Base-by-base conservation (phyloP, 2,113 vertebrate species). In the Brienomyrus brachyistius region DNA sequence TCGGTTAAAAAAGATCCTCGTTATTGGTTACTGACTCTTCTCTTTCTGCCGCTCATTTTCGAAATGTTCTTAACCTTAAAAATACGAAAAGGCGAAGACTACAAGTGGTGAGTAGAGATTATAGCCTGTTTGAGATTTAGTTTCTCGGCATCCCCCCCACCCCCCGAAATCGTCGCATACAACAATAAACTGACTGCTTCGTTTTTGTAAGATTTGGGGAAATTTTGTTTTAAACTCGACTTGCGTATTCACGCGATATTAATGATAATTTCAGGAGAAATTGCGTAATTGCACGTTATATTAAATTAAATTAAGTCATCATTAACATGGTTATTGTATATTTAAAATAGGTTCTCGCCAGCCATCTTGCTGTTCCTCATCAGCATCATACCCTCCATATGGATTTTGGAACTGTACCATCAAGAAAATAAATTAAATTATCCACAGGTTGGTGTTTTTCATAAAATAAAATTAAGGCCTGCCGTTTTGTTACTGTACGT, bases 321-420 rank as follows among this genome's bases (percentile, higher is more conserved):
- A 59, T 56, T 87, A 90, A 95, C 11, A 23, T n/a, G 27, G 54
- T 62, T 4, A 40, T 23, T 62, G 52, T 88, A 23, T 19, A 56
- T 56, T 6, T 86, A 56, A 56, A 56, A 59, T 62, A 62, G 98
- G 97, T 97, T 98, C 95, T 99, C 98, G 62, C 98, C 98, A 90
- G 95, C 97, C 11, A 98, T 99, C 94, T 96, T 99, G 91, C 94
- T 98, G 35, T 99, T 99, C 91, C 96, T 99, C 90, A 96, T 97
- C 93, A 97, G 96, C 91, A 98, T 97, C 70, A 96, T 99, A 91
- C 98, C 98, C 54, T 97, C 97, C 86, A 94, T 99, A 86, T 99
- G 98, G 98, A 95, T 99, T 93, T 95, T 99, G 92, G 98, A 99
- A 95, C 94, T 98, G 82, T 95, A 98, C 87, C 94, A 96, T 89